phyloP scores from a whole-genome alignment of 2,113 vertebrate genomes.

The Caloenas nicobarica region DNA sequence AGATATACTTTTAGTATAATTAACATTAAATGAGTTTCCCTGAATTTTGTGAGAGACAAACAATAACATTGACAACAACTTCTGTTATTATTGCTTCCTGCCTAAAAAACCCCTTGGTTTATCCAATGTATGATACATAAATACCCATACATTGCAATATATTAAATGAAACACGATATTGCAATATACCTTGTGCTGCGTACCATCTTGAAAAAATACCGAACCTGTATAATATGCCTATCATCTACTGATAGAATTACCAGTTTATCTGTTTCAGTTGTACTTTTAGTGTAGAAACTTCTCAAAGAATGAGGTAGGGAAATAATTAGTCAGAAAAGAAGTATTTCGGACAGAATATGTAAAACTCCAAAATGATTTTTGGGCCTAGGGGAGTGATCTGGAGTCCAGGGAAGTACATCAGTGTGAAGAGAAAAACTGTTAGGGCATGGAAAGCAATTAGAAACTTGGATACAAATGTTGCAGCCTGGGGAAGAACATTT shows the following conservation, averaged over 20 bases:
- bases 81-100: not conserved
- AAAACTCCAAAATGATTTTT: constrained; percentile 25
- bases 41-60: not conserved
- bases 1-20: not conserved
- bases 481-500: constrained; percentile 54
- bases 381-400: constrained; percentile 15
- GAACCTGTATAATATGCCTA: not conserved
- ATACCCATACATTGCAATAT: not conserved
- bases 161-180: not conserved
- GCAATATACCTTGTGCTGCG: not conserved
- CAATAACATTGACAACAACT: not conserved
- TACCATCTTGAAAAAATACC: not conserved
- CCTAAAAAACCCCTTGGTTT: not conserved
- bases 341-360: constrained; percentile 35
- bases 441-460: constrained; percentile 58
- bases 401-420: constrained; percentile 43
- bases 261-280: not conserved
- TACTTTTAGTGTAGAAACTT: not conserved
- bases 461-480: constrained; percentile 45
- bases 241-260: not conserved
- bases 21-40: not conserved
- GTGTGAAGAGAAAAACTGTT: constrained; percentile 50
- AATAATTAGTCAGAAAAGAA: constrained; percentile 46
- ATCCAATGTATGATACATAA: not conserved
- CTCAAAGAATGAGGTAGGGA: not conserved